phyloP scores from a whole-genome alignment of 1,140 invertebrate species.

The Zaprionus inermis region DNA sequence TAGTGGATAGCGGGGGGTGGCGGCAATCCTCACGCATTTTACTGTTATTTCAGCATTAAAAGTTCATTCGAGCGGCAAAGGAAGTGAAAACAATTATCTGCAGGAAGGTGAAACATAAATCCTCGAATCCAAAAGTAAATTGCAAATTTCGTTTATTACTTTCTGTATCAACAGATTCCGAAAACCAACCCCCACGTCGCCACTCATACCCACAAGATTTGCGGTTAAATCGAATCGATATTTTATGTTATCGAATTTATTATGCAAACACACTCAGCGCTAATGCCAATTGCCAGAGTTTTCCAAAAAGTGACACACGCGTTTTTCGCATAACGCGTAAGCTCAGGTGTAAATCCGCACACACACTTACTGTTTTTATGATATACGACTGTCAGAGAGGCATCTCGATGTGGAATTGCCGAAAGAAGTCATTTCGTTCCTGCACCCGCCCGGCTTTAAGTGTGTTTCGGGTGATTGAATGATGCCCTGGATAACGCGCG shows the following conservation, averaged over 20 bases:
- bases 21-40: constrained; percentile 45
- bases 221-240: constrained; percentile 80
- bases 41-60: constrained; percentile 81
- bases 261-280: constrained; percentile 72
- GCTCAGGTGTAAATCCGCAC: constrained; percentile 10
- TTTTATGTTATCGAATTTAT: constrained; percentile 81
- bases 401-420: background rate
- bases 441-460: background rate
- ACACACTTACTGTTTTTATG: background rate
- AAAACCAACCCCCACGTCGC: background rate
- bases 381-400: background rate
- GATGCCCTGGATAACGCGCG: background rate
- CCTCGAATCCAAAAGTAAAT: constrained; percentile 78
- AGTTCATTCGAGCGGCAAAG: constrained; percentile 74
- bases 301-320: constrained; percentile 68
- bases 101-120: constrained; percentile 82
- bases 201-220: constrained; percentile 48
- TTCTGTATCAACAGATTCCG: constrained; percentile 45
- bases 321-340: background rate
- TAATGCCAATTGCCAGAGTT: constrained; percentile 64
- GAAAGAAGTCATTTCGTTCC: background rate
- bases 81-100: constrained; percentile 81
- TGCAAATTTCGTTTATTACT: constrained; percentile 81
- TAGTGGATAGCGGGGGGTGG: background rate
- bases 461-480: too few species aligned